phyloP scores from a whole-genome alignment of 2,888 invertebrate species.

The Crioceris asparagi region DNA sequence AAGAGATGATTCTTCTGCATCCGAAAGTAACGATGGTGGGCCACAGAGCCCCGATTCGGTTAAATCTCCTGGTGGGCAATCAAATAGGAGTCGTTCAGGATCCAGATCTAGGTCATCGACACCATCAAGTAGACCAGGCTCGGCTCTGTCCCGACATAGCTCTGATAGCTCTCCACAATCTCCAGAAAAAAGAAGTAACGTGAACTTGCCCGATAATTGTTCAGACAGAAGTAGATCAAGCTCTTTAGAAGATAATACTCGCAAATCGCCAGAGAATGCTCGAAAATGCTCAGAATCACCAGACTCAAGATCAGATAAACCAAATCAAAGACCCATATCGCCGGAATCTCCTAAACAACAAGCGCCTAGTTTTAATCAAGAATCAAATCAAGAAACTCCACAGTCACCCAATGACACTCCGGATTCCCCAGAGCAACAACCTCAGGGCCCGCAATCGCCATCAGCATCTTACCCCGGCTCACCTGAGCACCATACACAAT shows the following conservation, averaged over 20 bases:
- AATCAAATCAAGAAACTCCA: too few species aligned
- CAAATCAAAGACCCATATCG: background rate
- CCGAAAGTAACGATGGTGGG: constrained; percentile 31
- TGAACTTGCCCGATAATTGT: constrained; percentile 8
- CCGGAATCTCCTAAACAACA: background rate
- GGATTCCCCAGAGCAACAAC: constrained; percentile 5
- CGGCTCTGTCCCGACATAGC: constrained; percentile 22
- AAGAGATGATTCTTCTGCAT: constrained; percentile 39
- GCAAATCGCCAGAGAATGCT: background rate
- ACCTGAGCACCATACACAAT: too few species aligned
- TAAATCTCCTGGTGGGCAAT: constrained; percentile 15
- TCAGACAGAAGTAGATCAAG: constrained; percentile 6
- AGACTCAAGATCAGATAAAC: background rate
- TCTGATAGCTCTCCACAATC: constrained; percentile 15
- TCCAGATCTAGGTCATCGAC: constrained; percentile 14
- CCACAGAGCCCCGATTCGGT: constrained; percentile 21
- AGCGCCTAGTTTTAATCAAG: background rate
- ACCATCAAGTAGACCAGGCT: constrained; percentile 21
- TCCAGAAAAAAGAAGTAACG: constrained; percentile 18
- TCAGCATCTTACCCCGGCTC: background rate
- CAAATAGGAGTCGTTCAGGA: constrained; percentile 10
- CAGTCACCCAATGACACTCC: background rate
- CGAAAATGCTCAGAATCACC: background rate
- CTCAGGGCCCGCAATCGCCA: background rate
- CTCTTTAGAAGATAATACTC: background rate